Conservation (phyloP, 2,888 invertebrate genomes). For the Terebella lapidaria region DNA sequence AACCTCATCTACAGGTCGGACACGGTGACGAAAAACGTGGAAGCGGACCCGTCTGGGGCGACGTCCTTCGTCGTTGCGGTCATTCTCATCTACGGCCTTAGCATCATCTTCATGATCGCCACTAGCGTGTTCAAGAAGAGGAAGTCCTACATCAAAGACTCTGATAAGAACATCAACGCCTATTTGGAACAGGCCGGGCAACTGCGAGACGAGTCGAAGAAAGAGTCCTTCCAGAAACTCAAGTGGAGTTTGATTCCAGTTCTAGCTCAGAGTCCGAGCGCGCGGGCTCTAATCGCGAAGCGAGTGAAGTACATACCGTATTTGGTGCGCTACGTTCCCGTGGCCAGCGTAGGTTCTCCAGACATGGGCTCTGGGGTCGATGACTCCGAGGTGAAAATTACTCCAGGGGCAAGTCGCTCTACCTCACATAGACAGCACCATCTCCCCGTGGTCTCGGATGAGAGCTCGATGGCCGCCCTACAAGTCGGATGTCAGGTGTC, state of each 20-base stretch:
- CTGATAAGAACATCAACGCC: not conserved
- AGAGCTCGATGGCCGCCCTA: too few species aligned
- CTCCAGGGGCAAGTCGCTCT: too few species aligned
- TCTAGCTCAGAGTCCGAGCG: not conserved
- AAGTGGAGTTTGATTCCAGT: conserved; percentile 9
- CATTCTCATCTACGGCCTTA: conserved; percentile 14
- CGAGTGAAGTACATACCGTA: conserved; percentile 1
- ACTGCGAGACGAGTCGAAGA: not conserved
- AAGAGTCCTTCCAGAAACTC: conserved; percentile 6
- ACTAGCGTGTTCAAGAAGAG: conserved; percentile 9
- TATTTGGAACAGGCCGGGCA: not conserved
- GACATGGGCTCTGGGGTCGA: too few species aligned
- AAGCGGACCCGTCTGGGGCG: conserved; percentile 10
- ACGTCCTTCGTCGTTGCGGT: conserved; percentile 12
- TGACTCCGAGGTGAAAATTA: too few species aligned
- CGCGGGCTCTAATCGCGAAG: not conserved
- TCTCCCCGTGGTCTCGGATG: too few species aligned
- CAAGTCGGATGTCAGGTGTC: too few species aligned
- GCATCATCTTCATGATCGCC: conserved; percentile 16
- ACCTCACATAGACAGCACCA: too few species aligned
- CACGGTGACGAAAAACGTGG: too few species aligned
- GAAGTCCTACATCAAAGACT: not conserved
- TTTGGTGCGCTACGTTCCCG: not conserved
- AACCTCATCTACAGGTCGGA: too few species aligned
- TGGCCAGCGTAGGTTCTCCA: too few species aligned